Conservation (phyloP, 2,797 vertebrate genomes). For the Enteromius thamalakanensis region DNA sequence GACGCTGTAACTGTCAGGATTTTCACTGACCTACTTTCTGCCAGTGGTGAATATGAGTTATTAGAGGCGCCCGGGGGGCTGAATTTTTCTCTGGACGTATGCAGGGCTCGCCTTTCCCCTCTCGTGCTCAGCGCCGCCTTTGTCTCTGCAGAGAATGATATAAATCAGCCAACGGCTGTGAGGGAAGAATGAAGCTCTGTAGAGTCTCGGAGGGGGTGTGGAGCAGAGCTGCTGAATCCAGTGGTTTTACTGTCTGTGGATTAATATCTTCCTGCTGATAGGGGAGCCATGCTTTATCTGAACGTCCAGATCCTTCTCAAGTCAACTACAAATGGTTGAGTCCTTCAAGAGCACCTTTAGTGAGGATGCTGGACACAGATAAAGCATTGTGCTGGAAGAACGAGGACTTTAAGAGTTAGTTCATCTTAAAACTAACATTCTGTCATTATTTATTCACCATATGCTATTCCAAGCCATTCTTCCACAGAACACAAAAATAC, state of each 20-base stretch:
- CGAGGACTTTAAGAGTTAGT: neutral
- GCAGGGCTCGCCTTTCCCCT: conserved; percentile 70
- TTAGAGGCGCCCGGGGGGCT: conserved; percentile 62
- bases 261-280: conserved; percentile 58
- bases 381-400: neutral
- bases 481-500: conserved; percentile 1
- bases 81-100: conserved; percentile 72
- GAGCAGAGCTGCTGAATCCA: conserved; percentile 49
- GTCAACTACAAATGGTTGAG: conserved; percentile 40
- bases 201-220: conserved; percentile 39
- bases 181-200: conserved; percentile 51
- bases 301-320: conserved; percentile 39
- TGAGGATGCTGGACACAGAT: conserved; percentile 14
- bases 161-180: conserved; percentile 65
- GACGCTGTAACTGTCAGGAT: conserved; percentile 43
- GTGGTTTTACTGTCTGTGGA: conserved; percentile 53
- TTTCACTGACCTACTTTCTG: conserved; percentile 76
- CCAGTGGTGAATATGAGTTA: conserved; percentile 71
- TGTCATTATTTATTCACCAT: neutral
- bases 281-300: conserved; percentile 60
- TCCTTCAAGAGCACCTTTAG: conserved; percentile 1
- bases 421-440: neutral
- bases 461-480: neutral
- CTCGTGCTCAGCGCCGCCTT: conserved; percentile 67
- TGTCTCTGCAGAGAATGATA: conserved; percentile 68